Evolutionary conservation across 2,113 vertebrate genomes (phyloP).

Genomic region (Gopherus evgoodei): DNA sequence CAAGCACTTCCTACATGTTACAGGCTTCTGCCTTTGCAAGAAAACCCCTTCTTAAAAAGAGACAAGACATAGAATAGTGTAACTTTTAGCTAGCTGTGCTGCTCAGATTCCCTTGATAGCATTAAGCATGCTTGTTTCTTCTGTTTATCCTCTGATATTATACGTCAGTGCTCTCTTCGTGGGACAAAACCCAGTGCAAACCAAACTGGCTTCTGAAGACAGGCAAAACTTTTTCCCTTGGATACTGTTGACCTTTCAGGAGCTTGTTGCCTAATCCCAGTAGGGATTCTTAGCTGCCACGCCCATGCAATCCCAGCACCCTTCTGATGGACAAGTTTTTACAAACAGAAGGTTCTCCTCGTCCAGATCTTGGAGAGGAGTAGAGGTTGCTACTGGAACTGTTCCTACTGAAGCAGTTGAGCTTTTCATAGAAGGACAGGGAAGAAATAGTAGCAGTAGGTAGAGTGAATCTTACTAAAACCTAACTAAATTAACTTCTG

Average conservation of each 20-base stretch:
- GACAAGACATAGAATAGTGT: fast-evolving
- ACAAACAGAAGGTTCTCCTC: fast-evolving
- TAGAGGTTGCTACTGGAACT: neutral
- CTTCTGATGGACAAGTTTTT: fast-evolving
- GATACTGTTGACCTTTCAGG: neutral
- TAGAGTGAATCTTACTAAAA: too few relatives aligned
- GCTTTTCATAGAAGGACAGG: neutral
- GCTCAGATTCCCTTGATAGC: neutral
- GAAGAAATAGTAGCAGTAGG: neutral
- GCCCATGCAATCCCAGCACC: neutral
- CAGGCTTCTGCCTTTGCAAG: neutral
- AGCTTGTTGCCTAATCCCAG: neutral
- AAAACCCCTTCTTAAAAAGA: fast-evolving
- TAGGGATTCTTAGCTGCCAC: neutral
- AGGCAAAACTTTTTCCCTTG: neutral
- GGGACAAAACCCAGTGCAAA: neutral
- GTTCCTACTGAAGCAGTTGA: neutral
- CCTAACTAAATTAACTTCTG: neutral
- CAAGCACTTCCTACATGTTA: neutral
- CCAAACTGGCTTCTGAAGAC: neutral
- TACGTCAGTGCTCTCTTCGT: neutral
- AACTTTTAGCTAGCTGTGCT: neutral
- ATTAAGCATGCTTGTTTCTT: neutral
- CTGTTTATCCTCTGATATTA: neutral
- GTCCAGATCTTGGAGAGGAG: neutral